These are phyloP conservation scores for Cataglyphis albicans DNA, from an alignment of 2,888 invertebrate species.

Conservation along the genomic window DNA sequence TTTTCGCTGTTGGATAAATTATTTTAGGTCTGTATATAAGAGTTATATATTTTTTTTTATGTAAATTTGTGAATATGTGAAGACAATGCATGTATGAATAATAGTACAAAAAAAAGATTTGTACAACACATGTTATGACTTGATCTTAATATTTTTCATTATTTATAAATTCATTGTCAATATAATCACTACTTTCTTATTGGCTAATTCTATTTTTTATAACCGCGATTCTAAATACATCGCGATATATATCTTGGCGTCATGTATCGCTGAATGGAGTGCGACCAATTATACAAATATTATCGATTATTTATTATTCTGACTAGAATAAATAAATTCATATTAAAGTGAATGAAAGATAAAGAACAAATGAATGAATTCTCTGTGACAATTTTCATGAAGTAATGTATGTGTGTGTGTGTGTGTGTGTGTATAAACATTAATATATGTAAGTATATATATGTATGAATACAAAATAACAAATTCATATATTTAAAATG, in stretches of 20 bases:
- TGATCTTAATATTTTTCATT: neutral
- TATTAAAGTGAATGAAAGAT: conserved; percentile 45
- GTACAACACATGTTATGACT: neutral
- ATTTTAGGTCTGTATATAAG: conserved; percentile 51
- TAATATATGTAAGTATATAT: neutral
- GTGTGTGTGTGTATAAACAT: no score
- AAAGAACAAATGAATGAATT: conserved; percentile 28
- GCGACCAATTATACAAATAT: conserved; percentile 41
- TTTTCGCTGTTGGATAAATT: conserved; percentile 64
- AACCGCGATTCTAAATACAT: conserved; percentile 2
- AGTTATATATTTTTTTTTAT: conserved; percentile 28
- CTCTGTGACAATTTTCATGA: conserved; percentile 30
- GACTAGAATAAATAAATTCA: conserved; percentile 71
- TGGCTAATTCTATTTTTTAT: conserved; percentile 13
- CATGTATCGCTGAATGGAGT: conserved; percentile 13
- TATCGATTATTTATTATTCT: conserved; percentile 66
- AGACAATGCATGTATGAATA: neutral
- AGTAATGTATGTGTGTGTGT: neutral
- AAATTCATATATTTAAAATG: conserved; percentile 41
- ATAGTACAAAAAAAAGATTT: conserved; percentile 16
- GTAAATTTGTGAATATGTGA: neutral
- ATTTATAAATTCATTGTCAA: conserved; percentile 1
- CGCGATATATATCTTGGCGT: neutral
- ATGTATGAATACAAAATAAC: conserved; percentile 38
- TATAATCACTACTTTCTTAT: conserved; percentile 9